Evolutionary conservation across 2,888 invertebrate genomes (phyloP).

Genomic region (Drosophila subquinaria): DNA sequence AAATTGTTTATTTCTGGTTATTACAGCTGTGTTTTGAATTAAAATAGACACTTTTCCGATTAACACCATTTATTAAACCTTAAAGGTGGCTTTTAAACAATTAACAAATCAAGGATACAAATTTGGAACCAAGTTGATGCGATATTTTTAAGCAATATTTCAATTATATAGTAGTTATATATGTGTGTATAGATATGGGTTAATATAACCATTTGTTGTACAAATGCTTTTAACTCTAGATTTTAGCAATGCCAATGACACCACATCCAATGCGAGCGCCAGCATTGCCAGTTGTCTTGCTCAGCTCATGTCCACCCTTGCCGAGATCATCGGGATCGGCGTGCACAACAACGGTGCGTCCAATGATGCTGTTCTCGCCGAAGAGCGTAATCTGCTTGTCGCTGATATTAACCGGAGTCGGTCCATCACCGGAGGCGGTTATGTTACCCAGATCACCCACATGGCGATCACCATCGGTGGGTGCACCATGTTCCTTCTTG

Average conservation of each 20-base stretch:
- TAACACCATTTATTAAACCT: constrained; percentile 63
- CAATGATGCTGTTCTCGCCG: constrained; percentile 92
- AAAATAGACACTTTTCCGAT: constrained; percentile 1
- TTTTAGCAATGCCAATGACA: constrained; percentile 85
- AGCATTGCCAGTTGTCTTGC: constrained; percentile 97
- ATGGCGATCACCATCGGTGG: constrained; percentile 90
- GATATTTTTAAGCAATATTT: constrained; percentile 19
- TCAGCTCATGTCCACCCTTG: constrained; percentile 95
- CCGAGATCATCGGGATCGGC: constrained; percentile 97
- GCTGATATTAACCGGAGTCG: constrained; percentile 87
- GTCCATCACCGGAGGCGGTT: constrained; percentile 89
- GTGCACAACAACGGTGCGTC: constrained; percentile 95
- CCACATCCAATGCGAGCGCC: constrained; percentile 88
- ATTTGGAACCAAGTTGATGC: constrained; percentile 6
- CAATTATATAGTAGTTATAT: constrained; percentile 16
- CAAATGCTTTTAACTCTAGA: constrained; percentile 40
- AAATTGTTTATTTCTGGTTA: background rate
- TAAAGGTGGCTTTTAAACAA: constrained; percentile 37
- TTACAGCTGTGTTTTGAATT: background rate
- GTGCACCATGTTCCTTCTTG: constrained; percentile 93
- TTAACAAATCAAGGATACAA: constrained; percentile 48
- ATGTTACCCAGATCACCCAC: constrained; percentile 97
- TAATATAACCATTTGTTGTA: constrained; percentile 19
- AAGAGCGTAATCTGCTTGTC: constrained; percentile 89
- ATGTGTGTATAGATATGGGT: constrained; percentile 14